phyloP scores from a whole-genome alignment of 2,888 invertebrate species.

The Cyaniris semiargus region DNA sequence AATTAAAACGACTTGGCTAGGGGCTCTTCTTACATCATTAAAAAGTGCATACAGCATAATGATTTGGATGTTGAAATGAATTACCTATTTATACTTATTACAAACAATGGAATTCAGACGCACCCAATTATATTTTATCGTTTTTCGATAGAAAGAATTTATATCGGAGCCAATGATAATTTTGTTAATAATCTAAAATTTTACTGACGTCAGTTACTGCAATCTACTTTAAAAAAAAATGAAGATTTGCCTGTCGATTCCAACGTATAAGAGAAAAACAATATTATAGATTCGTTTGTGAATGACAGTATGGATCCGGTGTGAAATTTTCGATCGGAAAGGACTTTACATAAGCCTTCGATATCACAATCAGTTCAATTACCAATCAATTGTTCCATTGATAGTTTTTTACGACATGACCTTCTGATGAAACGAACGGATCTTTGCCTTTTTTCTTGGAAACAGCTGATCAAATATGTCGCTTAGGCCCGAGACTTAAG shows the following conservation, averaged over 20 bases:
- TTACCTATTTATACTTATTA: neutral
- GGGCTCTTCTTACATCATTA: neutral
- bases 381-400: conserved; percentile 17
- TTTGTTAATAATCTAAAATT: neutral
- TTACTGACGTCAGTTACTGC: neutral
- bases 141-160: neutral
- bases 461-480: conserved; percentile 8
- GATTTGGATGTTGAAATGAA: too few relatives aligned
- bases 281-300: neutral
- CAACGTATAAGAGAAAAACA: neutral
- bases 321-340: neutral
- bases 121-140: neutral
- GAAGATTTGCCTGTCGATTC: too few relatives aligned
- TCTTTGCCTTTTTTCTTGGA: neutral
- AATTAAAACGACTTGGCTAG: too few relatives aligned
- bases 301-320: neutral
- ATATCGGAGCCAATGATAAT: neutral
- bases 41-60: neutral
- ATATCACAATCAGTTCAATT: conserved; percentile 17
- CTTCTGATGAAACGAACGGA: conserved; percentile 21
- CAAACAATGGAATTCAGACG: neutral
- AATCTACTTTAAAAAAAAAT: neutral
- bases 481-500: conserved; percentile 31
- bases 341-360: neutral
- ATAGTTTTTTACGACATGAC: conserved; percentile 10